phyloP scores from a whole-genome alignment of 2,888 invertebrate genomes.

The Acrobasis suavella region DNA sequence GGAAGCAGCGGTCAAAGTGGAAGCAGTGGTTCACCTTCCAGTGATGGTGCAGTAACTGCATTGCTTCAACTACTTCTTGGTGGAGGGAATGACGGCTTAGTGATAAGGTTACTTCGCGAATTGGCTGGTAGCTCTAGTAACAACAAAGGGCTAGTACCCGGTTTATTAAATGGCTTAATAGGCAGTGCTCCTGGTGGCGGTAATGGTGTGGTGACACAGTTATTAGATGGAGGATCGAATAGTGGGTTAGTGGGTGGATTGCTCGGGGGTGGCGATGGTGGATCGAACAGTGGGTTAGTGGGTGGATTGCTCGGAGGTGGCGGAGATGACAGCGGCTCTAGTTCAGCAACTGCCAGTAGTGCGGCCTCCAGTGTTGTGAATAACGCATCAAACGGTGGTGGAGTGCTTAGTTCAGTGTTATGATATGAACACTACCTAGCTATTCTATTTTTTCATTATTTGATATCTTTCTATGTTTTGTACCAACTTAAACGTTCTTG shows the following conservation, averaged over 20 bases:
- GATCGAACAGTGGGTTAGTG: neutral
- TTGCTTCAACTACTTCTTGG: constrained; percentile 6
- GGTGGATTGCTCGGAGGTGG: neutral
- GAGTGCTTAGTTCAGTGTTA: constrained; percentile 8
- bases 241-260: neutral
- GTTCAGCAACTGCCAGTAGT: no score
- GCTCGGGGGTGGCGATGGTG: neutral
- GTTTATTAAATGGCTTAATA: neutral
- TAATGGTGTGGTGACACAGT: constrained; percentile 2
- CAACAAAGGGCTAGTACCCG: neutral
- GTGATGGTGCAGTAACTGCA: neutral
- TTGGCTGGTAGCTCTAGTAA: constrained; percentile 17
- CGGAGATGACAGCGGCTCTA: neutral
- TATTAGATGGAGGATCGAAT: constrained; percentile 7
- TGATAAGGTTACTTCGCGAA: neutral
- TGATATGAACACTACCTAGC: neutral
- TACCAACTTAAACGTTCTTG: no score
- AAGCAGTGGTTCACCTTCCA: constrained; percentile 6
- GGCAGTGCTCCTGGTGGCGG: constrained; percentile 10
- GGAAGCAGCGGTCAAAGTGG: constrained; percentile 13
- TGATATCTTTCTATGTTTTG: no score
- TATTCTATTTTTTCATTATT: no score
- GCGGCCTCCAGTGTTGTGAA: no score
- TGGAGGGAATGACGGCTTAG: constrained; percentile 5
- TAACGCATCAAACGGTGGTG: neutral